These are phyloP conservation scores for Thelaira solivaga DNA, from an alignment of 2,888 invertebrate genomes.

Conservation along the genomic window DNA sequence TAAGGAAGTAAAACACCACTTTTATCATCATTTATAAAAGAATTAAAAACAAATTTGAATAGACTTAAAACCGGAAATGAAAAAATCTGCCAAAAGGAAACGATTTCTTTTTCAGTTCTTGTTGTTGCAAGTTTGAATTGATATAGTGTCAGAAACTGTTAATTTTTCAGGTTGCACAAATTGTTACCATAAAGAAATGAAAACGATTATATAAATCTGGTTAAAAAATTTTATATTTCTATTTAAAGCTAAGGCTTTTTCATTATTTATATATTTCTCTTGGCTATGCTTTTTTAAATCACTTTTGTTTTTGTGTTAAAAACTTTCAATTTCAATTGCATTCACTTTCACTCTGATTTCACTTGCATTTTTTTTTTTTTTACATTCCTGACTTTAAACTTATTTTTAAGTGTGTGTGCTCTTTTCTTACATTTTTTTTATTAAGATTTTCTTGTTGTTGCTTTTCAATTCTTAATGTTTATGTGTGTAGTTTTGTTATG, in stretches of 20 bases:
- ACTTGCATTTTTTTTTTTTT: conserved; percentile 37
- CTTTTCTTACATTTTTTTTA: conserved; percentile 32
- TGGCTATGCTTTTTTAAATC: neutral
- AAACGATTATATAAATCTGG: conserved; percentile 54
- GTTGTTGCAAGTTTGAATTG: neutral
- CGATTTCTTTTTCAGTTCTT: neutral
- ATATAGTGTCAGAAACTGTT: neutral
- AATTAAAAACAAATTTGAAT: neutral
- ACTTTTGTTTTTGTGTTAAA: neutral
- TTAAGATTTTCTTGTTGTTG: neutral
- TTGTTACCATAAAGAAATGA: neutral
- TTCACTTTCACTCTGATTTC: conserved; percentile 46
- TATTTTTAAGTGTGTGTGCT: conserved; percentile 16
- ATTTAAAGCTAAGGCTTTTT: neutral
- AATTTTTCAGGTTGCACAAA: neutral
- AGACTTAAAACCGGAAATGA: conserved; percentile 28
- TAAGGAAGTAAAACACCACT: conserved; percentile 9
- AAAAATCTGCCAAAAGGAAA: conserved; percentile 14
- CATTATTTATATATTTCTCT: neutral
- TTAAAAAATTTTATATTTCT: neutral
- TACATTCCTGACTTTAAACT: conserved; percentile 17
- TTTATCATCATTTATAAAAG: neutral
- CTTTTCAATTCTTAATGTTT: conserved; percentile 11
- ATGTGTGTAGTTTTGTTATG: conserved; percentile 12
- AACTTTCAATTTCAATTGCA: conserved; percentile 45